Conservation (phyloP, 2,113 vertebrate species). For the Australoheros scitulus region DNA sequence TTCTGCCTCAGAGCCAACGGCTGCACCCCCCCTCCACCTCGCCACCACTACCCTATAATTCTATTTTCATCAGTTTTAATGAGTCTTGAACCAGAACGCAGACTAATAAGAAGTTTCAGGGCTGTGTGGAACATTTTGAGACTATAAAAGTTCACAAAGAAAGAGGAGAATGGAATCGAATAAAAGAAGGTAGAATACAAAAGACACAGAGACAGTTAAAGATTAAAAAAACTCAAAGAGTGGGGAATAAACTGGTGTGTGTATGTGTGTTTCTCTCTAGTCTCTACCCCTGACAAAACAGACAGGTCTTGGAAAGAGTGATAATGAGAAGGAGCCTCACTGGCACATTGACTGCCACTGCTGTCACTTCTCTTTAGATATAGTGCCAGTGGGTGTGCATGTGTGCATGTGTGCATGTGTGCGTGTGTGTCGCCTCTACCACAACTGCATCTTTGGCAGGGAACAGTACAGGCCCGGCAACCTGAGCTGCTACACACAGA, state of each 20-base stretch:
- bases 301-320: constrained; percentile 62
- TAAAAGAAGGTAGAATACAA: constrained; percentile 20
- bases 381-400: constrained; percentile 32
- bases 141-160: constrained; percentile 8
- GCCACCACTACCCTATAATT: neutral
- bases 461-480: constrained; percentile 6
- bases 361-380: constrained; percentile 70
- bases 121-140: constrained; percentile 13
- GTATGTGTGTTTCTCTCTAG: neutral
- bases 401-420: neutral
- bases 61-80: constrained; percentile 34
- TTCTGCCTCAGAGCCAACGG: neutral
- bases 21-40: neutral
- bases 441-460: constrained; percentile 46
- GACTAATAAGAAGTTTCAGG: constrained; percentile 14
- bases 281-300: constrained; percentile 48
- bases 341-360: constrained; percentile 57
- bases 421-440: constrained; percentile 26
- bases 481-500: neutral
- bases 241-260: constrained; percentile 9
- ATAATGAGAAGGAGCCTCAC: constrained; percentile 72
- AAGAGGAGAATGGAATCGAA: neutral
- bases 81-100: neutral
- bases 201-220: constrained; percentile 9
- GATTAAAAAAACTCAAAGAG: constrained; percentile 34